Percentiles rank a stretch among this genome's conserved stretches.
Conservation (phyloP, 2,888 invertebrate genomes). For the Cecidostiba fungosa region DNA sequence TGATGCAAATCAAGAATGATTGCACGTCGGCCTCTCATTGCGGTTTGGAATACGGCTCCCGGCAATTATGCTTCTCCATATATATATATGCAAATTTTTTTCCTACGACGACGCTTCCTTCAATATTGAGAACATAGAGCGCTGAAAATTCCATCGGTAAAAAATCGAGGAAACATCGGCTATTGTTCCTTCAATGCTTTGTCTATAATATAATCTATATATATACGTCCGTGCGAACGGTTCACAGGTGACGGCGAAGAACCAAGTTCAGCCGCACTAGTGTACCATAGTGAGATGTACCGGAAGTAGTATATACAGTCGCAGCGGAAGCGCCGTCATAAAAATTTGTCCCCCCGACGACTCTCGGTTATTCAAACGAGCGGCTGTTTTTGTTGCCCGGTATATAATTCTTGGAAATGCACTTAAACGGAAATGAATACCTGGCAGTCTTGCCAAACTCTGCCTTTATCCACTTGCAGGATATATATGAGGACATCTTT, state of each 20-base stretch:
- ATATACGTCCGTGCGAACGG: neutral
- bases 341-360: neutral
- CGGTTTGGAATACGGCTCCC: neutral
- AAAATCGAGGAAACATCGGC: neutral
- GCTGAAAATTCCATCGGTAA: neutral
- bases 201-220: neutral
- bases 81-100: neutral
- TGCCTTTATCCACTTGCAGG: too few species aligned
- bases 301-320: neutral
- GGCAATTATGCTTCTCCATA: neutral
- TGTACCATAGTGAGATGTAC: neutral
- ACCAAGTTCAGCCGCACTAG: neutral
- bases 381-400: neutral
- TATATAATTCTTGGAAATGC: too few species aligned
- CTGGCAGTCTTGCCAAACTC: too few species aligned
- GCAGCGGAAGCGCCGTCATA: neutral
- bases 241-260: neutral
- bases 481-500: too few species aligned
- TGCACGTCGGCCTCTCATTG: neutral
- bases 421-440: neutral
- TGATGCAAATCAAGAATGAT: neutral
- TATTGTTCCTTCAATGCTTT: conserved; percentile 3
- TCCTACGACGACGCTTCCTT: neutral
- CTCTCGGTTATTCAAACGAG: neutral
- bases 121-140: neutral